Evolutionary conservation across 2,797 vertebrate genomes (phyloP).

Genomic region (Meriones psammophilus): DNA sequence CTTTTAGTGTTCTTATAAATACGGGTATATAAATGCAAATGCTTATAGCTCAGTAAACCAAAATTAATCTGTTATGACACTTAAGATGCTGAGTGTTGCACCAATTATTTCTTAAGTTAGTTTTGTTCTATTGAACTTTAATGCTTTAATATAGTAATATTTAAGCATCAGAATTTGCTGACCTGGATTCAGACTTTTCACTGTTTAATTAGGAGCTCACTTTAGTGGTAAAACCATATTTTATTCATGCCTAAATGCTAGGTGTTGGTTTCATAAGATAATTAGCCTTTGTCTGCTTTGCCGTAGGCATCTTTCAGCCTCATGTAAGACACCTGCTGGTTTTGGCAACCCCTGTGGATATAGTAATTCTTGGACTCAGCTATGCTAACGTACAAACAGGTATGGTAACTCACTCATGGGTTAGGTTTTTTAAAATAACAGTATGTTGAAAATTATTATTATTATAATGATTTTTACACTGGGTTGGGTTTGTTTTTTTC

Average conservation of each 20-base stretch:
- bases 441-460: slow-evolving; percentile 23
- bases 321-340: slow-evolving; percentile 97
- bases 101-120: slow-evolving; percentile 27
- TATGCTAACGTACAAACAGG: slow-evolving; percentile 94
- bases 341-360: slow-evolving; percentile 97
- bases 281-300: slow-evolving; percentile 43
- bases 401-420: slow-evolving; percentile 82
- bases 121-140: slow-evolving; percentile 17
- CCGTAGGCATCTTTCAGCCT: slow-evolving; percentile 96
- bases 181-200: background rate
- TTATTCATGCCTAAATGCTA: background rate
- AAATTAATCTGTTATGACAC: background rate
- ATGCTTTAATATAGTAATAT: background rate
- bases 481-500: background rate
- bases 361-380: slow-evolving; percentile 97
- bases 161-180: slow-evolving; percentile 38
- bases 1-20: background rate
- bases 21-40: background rate
- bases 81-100: slow-evolving; percentile 29
- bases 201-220: background rate
- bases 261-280: background rate
- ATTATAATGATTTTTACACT: background rate
- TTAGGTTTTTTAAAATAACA: slow-evolving; percentile 9
- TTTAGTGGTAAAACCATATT: background rate
- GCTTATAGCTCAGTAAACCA: slow-evolving; percentile 17